phyloP scores from a whole-genome alignment of 2,888 invertebrate species.

The Anorthoa munda region DNA sequence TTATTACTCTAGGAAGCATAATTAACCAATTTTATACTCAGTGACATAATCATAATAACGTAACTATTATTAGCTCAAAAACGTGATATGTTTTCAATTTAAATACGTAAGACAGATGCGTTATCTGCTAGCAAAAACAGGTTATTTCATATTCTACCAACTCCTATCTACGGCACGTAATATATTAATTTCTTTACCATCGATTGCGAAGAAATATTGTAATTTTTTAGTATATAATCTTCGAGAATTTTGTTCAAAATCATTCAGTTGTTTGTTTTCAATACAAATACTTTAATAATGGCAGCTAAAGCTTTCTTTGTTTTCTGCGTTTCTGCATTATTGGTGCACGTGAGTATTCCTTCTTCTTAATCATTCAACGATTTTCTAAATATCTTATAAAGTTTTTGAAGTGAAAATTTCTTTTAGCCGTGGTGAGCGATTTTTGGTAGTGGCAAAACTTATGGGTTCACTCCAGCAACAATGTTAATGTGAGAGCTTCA shows the following conservation, averaged over 20 bases:
- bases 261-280: constrained; percentile 45
- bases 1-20: background rate
- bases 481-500: too few species aligned
- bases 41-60: background rate
- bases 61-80: background rate
- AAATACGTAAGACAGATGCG: background rate
- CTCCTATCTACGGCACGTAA: constrained; percentile 26
- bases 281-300: constrained; percentile 36
- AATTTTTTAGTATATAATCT: constrained; percentile 55
- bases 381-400: background rate
- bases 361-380: background rate
- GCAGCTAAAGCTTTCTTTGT: constrained; percentile 43
- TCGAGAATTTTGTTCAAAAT: background rate
- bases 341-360: constrained; percentile 42
- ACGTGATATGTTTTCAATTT: constrained; percentile 28
- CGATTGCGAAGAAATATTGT: constrained; percentile 41
- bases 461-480: too few species aligned
- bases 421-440: too few species aligned
- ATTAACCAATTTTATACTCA: background rate
- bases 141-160: constrained; percentile 9
- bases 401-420: background rate
- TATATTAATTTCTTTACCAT: constrained; percentile 25
- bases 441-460: too few species aligned
- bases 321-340: constrained; percentile 41
- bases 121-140: constrained; percentile 6